Evolutionary conservation across 2,888 invertebrate genomes (phyloP), one percentile per base, ranked within the genome.

Genomic region (Polymixis lichenea): DNA sequence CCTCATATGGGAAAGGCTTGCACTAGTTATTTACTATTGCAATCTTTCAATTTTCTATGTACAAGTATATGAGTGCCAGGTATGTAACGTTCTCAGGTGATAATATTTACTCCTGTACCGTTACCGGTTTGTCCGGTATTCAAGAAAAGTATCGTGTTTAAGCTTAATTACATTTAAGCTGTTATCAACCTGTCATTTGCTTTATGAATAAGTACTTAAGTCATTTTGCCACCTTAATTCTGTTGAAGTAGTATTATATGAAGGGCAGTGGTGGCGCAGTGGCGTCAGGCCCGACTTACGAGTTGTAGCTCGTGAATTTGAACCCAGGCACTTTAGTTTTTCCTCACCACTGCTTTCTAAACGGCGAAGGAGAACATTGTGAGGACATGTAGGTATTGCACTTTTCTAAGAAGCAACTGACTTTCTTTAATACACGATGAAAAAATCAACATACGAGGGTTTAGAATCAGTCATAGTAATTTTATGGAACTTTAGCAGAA

Each of bases 11-110:
- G 71, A 66, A 72, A 80, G 80, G 71, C 55, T 71, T 75, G 79
- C 70, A 72, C 68, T 56, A 84, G 75, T 80, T 82, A 82, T 79
- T 82, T 80, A 77, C 56, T 71, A 84, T 66, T 80, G 75, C 84
- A 84, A 82, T 79, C 51, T 61, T 60, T 76, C 38, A 85, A 77
- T 83, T 85, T 82, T 81, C 72, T 55, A 67, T 67, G 55, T 69
- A 70, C 70, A 17, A 61, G 68, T 72, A 43, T 68, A 28, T 80
- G 19, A 32, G 56, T 58, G 13, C 13, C 5, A 60, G 61, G 19
- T 43, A 61, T 58, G 58, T 28, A 61, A 61, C 65, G 13, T 46
- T 11, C 38, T 61, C 32, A 28, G 17, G 55, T 49, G 46, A 58
- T 58, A 38, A 25, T 72, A 66, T 53, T 65, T 13, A 43, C n/a